Base-by-base conservation (phyloP, 2,113 vertebrate genomes). In the Tyto alba region DNA sequence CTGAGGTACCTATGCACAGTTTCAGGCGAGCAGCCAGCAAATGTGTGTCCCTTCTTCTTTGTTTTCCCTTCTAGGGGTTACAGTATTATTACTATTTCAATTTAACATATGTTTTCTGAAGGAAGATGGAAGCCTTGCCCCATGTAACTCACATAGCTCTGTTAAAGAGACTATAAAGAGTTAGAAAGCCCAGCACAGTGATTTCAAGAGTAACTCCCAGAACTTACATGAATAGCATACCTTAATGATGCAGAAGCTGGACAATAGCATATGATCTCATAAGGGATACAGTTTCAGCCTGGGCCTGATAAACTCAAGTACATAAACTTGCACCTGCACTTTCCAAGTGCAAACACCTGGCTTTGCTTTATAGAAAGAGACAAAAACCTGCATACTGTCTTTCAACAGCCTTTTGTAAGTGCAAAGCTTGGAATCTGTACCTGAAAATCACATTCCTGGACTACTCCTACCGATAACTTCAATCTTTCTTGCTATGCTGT, bases 281-380 rank as follows among this genome's bases (percentile, higher is more conserved):
- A 81, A 38, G 48, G 76, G 64, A 85, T 93, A 86, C 0, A 0
- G 66, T 96, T 97, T 94, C 93, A 92, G 48, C 88, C 64, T 73
- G 92, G 90, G 88, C 45, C 86, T 78, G 84, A 85, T 93, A 96
- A 92, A 95, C 69, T 45, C 57, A 36, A 89, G 83, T 89, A 78
- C 43, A 78, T 94, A 86, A 94, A 95, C 75, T 87, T 50, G 23
- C 90, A 96, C 83, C 93, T 96, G 90, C 83, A 53, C 48, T 89
- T 90, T 81, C 68, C 68, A 90, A 95, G 68, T n/a, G 73, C 52
- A 81, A 81, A 81, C 90, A 94, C 78, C 75, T 96, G 95, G 88
- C 38, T 95, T 80, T 77, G 50, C 85, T 90, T 94, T 91, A 80
- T 7, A 77, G 67, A 94, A 81, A 52, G 62, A 90, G 45, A 41